Conservation (phyloP, 2,888 invertebrate species). For the Nephrotoma appendiculata region DNA sequence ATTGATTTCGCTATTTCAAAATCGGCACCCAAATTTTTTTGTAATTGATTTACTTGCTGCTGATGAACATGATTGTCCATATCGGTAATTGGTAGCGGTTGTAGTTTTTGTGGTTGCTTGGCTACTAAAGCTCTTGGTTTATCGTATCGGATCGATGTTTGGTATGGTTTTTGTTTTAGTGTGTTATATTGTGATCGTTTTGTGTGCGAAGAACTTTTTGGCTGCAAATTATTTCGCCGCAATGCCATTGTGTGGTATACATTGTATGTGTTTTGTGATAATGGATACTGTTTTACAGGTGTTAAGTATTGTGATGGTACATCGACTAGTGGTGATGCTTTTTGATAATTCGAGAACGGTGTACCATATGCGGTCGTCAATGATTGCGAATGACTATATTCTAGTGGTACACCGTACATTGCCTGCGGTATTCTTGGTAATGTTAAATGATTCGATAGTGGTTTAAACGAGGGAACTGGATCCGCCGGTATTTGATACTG, state of each 20-base stretch:
- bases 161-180: background rate
- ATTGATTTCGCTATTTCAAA: constrained; percentile 11
- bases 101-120: background rate
- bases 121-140: background rate
- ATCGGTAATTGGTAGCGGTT: background rate
- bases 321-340: constrained; percentile 6
- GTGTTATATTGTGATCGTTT: background rate
- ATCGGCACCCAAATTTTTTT: background rate
- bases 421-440: constrained; percentile 18
- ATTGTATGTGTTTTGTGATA: background rate
- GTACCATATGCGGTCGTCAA: constrained; percentile 27
- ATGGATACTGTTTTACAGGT: background rate
- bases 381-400: constrained; percentile 26
- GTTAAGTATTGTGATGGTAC: background rate
- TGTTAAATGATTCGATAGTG: constrained; percentile 7
- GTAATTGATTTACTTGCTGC: background rate
- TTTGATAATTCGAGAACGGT: constrained; percentile 11
- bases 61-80: background rate
- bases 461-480: constrained; percentile 8
- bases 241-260: background rate
- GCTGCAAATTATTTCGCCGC: background rate
- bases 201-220: background rate
- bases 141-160: background rate
- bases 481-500: constrained; percentile 14
- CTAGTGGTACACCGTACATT: background rate